Conservation (phyloP, 2,888 invertebrate genomes). For the Lasioglossum pauxillum region DNA sequence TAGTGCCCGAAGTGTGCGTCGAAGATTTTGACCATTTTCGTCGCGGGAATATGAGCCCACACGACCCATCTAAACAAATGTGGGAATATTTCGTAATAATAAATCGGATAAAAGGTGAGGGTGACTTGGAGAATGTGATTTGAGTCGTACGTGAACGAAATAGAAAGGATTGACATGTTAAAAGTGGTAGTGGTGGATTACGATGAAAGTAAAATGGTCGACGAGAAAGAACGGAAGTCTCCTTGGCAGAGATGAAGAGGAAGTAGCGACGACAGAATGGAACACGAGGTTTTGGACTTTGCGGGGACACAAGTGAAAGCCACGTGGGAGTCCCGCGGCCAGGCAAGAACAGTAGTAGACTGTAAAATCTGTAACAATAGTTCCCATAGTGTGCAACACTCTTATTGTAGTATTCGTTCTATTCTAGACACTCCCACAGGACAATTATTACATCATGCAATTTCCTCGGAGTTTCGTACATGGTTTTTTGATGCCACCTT, state of each 20-base stretch:
- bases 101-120: background rate
- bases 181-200: background rate
- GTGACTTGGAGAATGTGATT: background rate
- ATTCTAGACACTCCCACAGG: slow-evolving; percentile 83
- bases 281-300: slow-evolving; percentile 66
- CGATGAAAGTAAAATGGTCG: slow-evolving; percentile 55
- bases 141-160: background rate
- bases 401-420: slow-evolving; percentile 78
- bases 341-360: slow-evolving; percentile 79
- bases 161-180: slow-evolving; percentile 1
- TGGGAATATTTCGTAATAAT: background rate
- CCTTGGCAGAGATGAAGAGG: slow-evolving; percentile 44
- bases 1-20: background rate
- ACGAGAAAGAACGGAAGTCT: slow-evolving; percentile 63
- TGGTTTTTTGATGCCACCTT: slow-evolving; percentile 63
- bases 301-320: slow-evolving; percentile 83
- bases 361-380: slow-evolving; percentile 85
- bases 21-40: background rate
- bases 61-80: background rate
- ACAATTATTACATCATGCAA: slow-evolving; percentile 84
- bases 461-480: slow-evolving; percentile 80
- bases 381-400: slow-evolving; percentile 83
- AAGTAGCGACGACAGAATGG: slow-evolving; percentile 61
- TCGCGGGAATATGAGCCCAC: too few relatives aligned
- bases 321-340: slow-evolving; percentile 81